Percentiles rank a stretch among this genome's conserved stretches.
Conservation (phyloP, 2,888 invertebrate genomes). For the Hirtodrosophila trivittata region DNA sequence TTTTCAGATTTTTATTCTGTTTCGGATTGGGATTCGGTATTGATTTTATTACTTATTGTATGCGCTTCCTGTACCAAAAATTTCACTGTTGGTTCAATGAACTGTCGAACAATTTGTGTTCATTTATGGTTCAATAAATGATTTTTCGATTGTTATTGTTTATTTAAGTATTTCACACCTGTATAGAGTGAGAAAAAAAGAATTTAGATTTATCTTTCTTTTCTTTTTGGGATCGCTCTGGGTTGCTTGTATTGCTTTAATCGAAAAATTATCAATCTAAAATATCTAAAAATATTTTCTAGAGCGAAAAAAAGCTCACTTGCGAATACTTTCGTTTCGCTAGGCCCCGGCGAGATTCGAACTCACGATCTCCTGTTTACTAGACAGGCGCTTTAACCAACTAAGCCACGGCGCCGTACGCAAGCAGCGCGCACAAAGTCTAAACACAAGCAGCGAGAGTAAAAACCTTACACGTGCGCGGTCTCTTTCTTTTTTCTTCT, state of each 20-base stretch:
- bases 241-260: not conserved
- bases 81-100: slow-evolving; percentile 61
- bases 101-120: slow-evolving; percentile 55
- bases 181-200: slow-evolving; percentile 8
- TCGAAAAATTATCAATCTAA: too few species aligned
- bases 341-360: slow-evolving; percentile 84
- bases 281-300: not conserved
- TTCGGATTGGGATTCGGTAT: slow-evolving; percentile 7
- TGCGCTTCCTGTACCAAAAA: slow-evolving; percentile 35
- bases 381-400: slow-evolving; percentile 84
- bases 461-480: not conserved
- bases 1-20: slow-evolving; percentile 35
- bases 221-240: not conserved
- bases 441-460: slow-evolving; percentile 18
- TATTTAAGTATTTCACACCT: slow-evolving; percentile 58
- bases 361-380: slow-evolving; percentile 84
- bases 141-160: slow-evolving; percentile 53
- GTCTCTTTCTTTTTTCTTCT: not conserved
- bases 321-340: slow-evolving; percentile 22
- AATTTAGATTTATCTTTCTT: not conserved
- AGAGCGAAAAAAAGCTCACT: not conserved
- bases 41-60: slow-evolving; percentile 31
- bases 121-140: slow-evolving; percentile 57
- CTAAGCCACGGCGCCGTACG: slow-evolving; percentile 83
- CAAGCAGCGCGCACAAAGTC: slow-evolving; percentile 25